Conservation (phyloP, 1,140 invertebrate genomes). For the Fopius arisanus region DNA sequence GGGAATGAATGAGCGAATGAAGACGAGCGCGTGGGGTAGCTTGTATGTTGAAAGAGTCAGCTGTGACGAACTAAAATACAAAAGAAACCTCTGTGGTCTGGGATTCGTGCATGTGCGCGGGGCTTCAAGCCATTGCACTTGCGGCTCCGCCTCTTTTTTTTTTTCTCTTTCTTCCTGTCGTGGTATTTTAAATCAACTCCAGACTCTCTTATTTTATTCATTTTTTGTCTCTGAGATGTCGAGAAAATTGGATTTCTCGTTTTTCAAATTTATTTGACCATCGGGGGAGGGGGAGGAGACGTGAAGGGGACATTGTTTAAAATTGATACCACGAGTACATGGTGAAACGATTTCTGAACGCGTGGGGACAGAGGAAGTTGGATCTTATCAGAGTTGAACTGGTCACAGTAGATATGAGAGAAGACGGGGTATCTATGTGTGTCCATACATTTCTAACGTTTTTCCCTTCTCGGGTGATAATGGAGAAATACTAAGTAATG, state of each 20-base stretch:
- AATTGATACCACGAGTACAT: not conserved
- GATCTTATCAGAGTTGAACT: slow-evolving; percentile 33
- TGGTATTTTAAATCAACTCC: not conserved
- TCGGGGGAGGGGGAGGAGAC: no score
- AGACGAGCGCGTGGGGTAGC: not conserved
- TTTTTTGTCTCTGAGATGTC: no score
- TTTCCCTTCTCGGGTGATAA: not conserved
- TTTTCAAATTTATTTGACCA: not conserved
- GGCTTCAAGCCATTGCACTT: slow-evolving; percentile 5
- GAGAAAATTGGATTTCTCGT: not conserved
- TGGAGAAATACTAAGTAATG: not conserved
- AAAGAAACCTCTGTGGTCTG: not conserved
- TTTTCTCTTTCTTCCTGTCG: not conserved
- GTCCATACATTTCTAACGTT: slow-evolving; percentile 7
- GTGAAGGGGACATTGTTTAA: not conserved
- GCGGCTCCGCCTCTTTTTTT: slow-evolving; percentile 8
- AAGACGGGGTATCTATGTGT: slow-evolving; percentile 22
- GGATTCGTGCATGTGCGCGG: slow-evolving; percentile 7
- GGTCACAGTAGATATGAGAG: slow-evolving; percentile 29
- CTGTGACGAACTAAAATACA: slow-evolving; percentile 1
- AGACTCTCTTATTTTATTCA: not conserved
- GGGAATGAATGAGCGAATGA: not conserved
- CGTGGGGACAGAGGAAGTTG: slow-evolving; percentile 21
- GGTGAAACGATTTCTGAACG: not conserved
- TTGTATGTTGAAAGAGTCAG: not conserved